Evolutionary conservation across 2,888 invertebrate species (phyloP).

Genomic region (Drosophila nigritarsus): DNA sequence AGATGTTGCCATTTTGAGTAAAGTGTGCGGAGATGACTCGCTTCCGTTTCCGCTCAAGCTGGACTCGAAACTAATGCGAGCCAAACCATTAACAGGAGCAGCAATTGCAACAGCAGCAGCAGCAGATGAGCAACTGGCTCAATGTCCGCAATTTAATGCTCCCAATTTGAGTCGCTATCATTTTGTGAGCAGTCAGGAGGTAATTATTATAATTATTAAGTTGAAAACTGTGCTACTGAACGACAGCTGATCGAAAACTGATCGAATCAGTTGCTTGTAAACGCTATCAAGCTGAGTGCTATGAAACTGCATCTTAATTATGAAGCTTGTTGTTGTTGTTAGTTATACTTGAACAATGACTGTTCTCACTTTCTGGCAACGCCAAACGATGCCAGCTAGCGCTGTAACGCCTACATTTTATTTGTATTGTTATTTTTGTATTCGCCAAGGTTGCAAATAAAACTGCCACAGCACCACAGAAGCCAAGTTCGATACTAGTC

Average conservation of each 20-base stretch:
- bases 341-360: background rate
- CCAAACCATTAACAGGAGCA: conserved; percentile 20
- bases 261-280: background rate
- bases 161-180: conserved; percentile 87
- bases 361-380: background rate
- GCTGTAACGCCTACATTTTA: background rate
- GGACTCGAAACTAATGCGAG: conserved; percentile 36
- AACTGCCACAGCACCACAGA: conserved; percentile 21
- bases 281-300: background rate
- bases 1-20: conserved; percentile 36
- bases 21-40: conserved; percentile 26
- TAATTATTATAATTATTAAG: conserved; percentile 62
- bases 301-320: background rate
- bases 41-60: conserved; percentile 13
- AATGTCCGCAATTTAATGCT: conserved; percentile 85
- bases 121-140: conserved; percentile 47
- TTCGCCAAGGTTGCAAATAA: conserved; percentile 60
- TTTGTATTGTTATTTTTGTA: background rate
- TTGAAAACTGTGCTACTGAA: background rate
- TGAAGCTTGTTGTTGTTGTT: background rate
- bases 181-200: conserved; percentile 87
- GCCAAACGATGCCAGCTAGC: background rate
- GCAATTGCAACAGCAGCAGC: background rate
- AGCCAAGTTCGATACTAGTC: conserved; percentile 50
- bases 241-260: background rate